Evolutionary conservation across 2,113 vertebrate genomes (phyloP).

Genomic region (Egretta garzetta): DNA sequence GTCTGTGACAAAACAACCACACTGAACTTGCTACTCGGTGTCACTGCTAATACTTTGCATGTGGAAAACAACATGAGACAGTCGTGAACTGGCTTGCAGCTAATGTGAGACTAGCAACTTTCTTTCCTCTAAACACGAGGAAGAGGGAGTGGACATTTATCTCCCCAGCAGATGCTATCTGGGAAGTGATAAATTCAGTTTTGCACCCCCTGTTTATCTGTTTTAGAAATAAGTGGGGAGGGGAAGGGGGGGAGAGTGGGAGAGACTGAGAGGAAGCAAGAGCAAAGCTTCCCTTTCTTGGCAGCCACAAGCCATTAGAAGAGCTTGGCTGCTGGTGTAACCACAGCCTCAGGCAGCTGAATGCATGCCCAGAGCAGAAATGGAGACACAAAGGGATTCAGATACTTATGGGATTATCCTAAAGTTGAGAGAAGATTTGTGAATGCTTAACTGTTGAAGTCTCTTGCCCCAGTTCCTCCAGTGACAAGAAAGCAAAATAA

Average conservation of each 20-base stretch:
- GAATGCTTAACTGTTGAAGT: not conserved
- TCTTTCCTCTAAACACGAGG: not conserved
- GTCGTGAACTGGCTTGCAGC: not conserved
- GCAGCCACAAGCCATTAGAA: slow-evolving; percentile 5
- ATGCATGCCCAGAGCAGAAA: slow-evolving; percentile 6
- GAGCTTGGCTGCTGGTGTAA: not conserved
- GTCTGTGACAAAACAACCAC: not conserved
- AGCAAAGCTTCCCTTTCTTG: not conserved
- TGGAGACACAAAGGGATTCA: not conserved
- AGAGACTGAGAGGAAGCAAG: not conserved
- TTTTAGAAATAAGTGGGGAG: not conserved
- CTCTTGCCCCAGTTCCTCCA: not conserved
- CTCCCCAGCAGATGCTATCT: not conserved
- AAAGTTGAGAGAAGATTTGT: not conserved
- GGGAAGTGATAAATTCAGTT: not conserved
- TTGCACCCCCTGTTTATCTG: not conserved
- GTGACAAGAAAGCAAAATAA: not conserved
- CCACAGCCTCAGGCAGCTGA: slow-evolving; percentile 11
- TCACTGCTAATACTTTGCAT: not conserved
- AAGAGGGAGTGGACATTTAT: not conserved
- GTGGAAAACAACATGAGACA: not conserved
- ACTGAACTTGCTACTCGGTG: not conserved
- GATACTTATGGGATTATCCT: not conserved
- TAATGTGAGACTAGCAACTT: not conserved
- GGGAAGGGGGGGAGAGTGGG: not conserved